Evolutionary conservation across 2,888 invertebrate genomes (phyloP), one percentile per base, ranked within the genome.

Genomic region (Apamea crenata): DNA sequence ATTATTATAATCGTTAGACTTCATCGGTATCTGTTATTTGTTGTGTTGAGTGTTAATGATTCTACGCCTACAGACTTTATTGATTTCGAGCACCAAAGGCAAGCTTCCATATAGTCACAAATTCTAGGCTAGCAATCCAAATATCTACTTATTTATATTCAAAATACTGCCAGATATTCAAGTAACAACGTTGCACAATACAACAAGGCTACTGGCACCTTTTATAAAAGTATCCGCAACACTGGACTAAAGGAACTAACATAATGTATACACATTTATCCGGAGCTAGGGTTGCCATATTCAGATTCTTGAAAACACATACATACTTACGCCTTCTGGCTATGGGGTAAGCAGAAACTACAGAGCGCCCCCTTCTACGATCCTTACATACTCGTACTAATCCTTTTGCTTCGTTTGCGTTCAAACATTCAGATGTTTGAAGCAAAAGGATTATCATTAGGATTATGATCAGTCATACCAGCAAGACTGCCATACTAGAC

Each of bases 231-330:
- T 69, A 53, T 53, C 8, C 29, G 14, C 59, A 71, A 77, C 63
- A 76, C 70, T 78, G 73, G 72, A 77, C 66, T 63, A 44, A 74
- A 72, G 47, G 21, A 86, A 73, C 44, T 66, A 84, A 67, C 25
- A 56, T 78, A 78, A 83, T 77, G 72, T 71, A 82, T 66, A 76
- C 73, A 75, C 72, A 81, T 86, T 79, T 79, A 81, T 79, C 80
- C 65, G 18, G 14, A 67, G 74, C 36, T 50, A 32, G 69, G 21
- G 47, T 69, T 1, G 16, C n/a, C 40, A n/a, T 66, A 21, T 29
- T 12, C 68, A 68, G 25, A 56, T 40, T 40, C 25, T n/a, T 56
- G 25, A n/a, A 53, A 53, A 53, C 8, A 53, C 53, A 53, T 18
- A 50, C 7, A 18, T 53, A 53, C 50, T 50, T 2, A 50, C 21